Conservation (phyloP, 2,888 invertebrate species). For the Hirudinaria manillensis region DNA sequence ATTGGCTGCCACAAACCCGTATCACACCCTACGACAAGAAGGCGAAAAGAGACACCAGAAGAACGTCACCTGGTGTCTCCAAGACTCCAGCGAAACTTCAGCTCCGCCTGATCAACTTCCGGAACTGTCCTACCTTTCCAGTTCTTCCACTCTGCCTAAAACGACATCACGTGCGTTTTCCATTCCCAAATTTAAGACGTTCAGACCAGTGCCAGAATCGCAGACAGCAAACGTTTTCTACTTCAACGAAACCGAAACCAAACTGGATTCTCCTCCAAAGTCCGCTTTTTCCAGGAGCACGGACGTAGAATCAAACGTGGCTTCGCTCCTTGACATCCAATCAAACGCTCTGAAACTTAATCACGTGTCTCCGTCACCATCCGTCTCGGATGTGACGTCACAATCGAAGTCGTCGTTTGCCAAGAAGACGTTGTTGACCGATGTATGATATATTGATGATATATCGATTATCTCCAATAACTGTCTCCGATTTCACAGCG, state of each 20-base stretch:
- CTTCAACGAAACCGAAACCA: slow-evolving; percentile 84
- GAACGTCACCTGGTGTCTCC: slow-evolving; percentile 6
- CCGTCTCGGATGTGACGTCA: background rate
- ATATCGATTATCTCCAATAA: no score
- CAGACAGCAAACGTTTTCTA: slow-evolving; percentile 61
- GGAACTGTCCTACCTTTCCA: no score
- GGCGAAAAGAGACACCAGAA: background rate
- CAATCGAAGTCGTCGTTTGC: background rate
- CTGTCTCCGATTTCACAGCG: no score
- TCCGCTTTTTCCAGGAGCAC: background rate
- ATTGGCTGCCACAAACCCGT: no score
- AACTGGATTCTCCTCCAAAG: slow-evolving; percentile 70
- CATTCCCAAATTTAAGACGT: no score
- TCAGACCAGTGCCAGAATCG: no score
- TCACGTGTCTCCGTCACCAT: background rate
- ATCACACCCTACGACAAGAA: background rate
- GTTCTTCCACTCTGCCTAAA: no score
- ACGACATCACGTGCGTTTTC: no score
- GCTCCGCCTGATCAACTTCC: no score
- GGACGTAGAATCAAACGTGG: background rate
- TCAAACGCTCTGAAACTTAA: background rate
- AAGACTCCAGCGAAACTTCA: background rate
- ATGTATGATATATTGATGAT: background rate
- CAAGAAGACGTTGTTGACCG: slow-evolving; percentile 3
- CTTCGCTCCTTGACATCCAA: slow-evolving; percentile 7